A percentile compares a stretch with the other conserved stretches of the same genome.
These are phyloP conservation scores for Atlantisia rogersi DNA, from an alignment of 2,113 vertebrate species.

Conservation along the genomic window DNA sequence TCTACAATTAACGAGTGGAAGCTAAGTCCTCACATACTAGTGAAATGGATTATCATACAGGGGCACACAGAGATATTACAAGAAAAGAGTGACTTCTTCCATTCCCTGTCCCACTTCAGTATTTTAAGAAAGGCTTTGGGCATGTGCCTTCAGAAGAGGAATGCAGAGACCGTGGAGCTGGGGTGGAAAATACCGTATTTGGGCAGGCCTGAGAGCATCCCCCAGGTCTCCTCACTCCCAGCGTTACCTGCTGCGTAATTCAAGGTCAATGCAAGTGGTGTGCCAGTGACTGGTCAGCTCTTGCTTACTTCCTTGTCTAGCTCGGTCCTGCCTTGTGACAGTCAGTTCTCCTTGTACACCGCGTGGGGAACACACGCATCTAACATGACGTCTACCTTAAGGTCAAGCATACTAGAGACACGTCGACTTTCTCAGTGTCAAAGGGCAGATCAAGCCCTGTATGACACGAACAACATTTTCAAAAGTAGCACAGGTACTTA, in stretches of 20 bases:
- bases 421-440: background rate
- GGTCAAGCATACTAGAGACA: background rate
- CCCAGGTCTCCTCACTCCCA: too few relatives aligned
- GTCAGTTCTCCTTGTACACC: fast-evolving
- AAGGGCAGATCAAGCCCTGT: background rate
- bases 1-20: background rate
- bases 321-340: background rate
- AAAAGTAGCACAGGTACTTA: background rate
- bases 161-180: background rate
- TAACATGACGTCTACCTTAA: background rate
- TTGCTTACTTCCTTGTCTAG: background rate
- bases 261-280: background rate
- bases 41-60: background rate
- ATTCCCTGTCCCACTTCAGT: background rate
- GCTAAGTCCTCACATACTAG: background rate
- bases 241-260: background rate
- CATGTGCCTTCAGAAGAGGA: background rate
- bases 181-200: background rate
- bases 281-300: background rate
- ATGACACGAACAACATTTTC: background rate
- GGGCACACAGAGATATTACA: background rate
- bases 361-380: fast-evolving
- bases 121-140: background rate
- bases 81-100: background rate
- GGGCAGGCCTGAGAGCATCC: background rate